Percentiles rank a stretch among this genome's conserved stretches.
These are phyloP conservation scores for Ctenosaura bakeri DNA, from an alignment of 2,797 vertebrate genomes.

Conservation along the genomic window DNA sequence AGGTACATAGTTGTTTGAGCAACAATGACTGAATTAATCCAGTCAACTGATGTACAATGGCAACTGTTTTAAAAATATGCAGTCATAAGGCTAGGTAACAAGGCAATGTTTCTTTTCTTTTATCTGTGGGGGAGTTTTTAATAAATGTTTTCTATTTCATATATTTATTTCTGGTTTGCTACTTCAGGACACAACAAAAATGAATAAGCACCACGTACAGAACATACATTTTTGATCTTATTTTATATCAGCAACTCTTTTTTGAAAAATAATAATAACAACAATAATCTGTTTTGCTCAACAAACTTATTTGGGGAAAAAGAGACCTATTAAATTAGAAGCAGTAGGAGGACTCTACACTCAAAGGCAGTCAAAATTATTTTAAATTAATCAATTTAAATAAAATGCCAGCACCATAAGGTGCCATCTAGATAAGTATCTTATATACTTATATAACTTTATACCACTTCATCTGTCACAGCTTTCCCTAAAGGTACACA, in stretches of 20 bases:
- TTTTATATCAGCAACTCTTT: background rate
- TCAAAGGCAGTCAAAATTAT: background rate
- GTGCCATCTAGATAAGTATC: background rate
- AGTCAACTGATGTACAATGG: background rate
- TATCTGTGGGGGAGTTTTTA: background rate
- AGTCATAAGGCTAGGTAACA: background rate
- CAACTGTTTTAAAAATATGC: background rate
- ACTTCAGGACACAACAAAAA: background rate
- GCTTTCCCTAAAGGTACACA: background rate
- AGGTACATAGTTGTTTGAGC: background rate
- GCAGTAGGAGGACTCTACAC: background rate
- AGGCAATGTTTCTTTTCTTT: background rate
- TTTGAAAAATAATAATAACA: no score
- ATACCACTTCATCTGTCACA: background rate
- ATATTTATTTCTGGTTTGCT: background rate
- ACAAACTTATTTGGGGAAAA: background rate
- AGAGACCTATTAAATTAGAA: background rate
- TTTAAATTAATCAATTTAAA: constrained; percentile 1
- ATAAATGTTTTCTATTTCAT: background rate
- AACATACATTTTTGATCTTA: background rate
- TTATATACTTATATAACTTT: background rate
- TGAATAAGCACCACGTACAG: background rate
- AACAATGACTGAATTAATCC: background rate
- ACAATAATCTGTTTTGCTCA: background rate
- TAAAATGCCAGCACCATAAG: background rate